A percentile compares a stretch with the other conserved stretches of the same genome.
Conservation (phyloP, 2,888 invertebrate genomes). For the Spilosoma lubricipeda region DNA sequence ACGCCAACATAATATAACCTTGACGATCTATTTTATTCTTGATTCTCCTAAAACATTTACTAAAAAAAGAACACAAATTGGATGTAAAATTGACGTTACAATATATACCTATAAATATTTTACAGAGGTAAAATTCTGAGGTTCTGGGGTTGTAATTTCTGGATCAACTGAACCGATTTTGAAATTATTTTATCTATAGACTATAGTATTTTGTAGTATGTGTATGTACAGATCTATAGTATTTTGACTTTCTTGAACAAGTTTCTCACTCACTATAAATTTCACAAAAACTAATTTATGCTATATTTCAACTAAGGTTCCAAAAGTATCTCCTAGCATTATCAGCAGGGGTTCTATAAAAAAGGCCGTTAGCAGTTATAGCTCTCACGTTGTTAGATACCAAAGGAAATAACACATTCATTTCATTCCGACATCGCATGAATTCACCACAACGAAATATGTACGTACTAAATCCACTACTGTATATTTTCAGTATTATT, state of each 20-base stretch:
- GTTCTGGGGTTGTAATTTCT: no score
- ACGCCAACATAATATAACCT: no score
- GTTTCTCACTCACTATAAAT: not conserved
- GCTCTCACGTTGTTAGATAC: constrained; percentile 21
- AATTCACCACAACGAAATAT: constrained; percentile 34
- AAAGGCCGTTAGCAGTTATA: constrained; percentile 16
- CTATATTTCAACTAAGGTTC: not conserved
- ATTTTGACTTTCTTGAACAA: not conserved
- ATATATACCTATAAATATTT: no score
- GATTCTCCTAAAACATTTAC: no score
- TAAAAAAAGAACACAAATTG: no score
- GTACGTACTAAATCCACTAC: constrained; percentile 18
- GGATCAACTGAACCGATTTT: no score
- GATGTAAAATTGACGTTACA: no score
- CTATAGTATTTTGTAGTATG: no score
- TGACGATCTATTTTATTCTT: no score
- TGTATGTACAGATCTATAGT: no score
- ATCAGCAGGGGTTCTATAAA: not conserved
- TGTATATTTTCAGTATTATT: not conserved
- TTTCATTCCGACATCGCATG: constrained; percentile 20
- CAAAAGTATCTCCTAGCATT: not conserved
- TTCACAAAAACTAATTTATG: not conserved
- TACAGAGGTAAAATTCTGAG: no score
- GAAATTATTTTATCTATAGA: no score
- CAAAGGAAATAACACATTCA: constrained; percentile 40